Evolutionary conservation across 1,140 invertebrate genomes (phyloP).

Genomic region (Hypothenemus hampei): DNA sequence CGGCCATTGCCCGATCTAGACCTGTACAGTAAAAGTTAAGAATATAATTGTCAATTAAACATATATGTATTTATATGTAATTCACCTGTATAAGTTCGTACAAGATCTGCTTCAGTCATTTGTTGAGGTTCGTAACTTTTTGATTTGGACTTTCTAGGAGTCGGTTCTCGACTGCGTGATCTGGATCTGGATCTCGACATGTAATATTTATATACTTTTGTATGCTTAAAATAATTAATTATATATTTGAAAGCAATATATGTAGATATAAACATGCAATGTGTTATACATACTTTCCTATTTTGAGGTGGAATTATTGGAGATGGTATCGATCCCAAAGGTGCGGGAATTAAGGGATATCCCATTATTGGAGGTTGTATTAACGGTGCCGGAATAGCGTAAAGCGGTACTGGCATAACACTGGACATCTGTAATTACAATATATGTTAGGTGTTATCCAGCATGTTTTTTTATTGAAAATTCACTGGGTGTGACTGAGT

Average conservation of each 20-base stretch:
- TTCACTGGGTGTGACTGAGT: no score
- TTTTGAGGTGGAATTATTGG: constrained; percentile 37
- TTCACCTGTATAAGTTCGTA: constrained; percentile 53
- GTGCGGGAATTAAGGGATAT: constrained; percentile 41
- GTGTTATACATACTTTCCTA: constrained; percentile 19
- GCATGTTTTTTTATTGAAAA: no score
- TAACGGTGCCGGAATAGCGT: constrained; percentile 27
- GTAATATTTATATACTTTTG: constrained; percentile 12
- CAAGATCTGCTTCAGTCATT: constrained; percentile 52
- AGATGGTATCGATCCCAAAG: constrained; percentile 40
- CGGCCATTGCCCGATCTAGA: constrained; percentile 57
- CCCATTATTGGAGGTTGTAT: constrained; percentile 27
- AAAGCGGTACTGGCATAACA: constrained; percentile 25
- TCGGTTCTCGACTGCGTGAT: constrained; percentile 22
- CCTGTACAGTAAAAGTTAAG: constrained; percentile 28
- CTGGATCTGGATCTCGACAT: constrained; percentile 25
- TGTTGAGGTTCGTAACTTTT: constrained; percentile 31
- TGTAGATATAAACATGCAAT: constrained; percentile 1
- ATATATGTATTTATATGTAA: not conserved
- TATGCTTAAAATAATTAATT: constrained; percentile 9
- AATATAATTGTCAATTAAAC: not conserved
- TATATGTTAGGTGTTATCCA: no score
- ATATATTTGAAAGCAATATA: not conserved
- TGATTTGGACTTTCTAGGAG: constrained; percentile 31
- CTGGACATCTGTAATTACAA: constrained; percentile 31